Conservation (phyloP, 92 coral and sea anemone genomes). For the Epizoanthus scotinus region DNA sequence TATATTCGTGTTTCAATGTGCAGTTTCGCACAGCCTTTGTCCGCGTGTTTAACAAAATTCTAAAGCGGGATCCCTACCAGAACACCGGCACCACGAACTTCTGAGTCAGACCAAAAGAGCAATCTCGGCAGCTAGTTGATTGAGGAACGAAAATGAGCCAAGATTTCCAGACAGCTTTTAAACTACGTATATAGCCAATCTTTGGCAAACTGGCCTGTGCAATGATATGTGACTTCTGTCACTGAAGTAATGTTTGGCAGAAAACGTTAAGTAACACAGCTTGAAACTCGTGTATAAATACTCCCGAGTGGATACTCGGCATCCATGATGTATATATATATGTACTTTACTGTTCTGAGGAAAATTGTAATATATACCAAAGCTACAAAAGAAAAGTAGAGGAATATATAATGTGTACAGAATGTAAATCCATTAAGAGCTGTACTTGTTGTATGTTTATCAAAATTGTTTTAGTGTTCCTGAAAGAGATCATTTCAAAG, state of each 20-base stretch:
- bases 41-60: slow-evolving; percentile 65
- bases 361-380: no score
- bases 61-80: slow-evolving; percentile 42
- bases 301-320: no score
- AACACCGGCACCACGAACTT: slow-evolving; percentile 16
- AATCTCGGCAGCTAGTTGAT: not conserved
- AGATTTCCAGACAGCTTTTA: no score
- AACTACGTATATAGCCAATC: no score
- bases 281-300: no score
- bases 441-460: no score
- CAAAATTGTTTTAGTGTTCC: no score
- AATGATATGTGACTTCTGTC: not conserved
- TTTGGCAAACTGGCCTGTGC: no score
- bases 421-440: not conserved
- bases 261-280: no score
- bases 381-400: not conserved
- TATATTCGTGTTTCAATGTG: slow-evolving; percentile 88
- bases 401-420: not conserved
- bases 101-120: not conserved
- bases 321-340: no score
- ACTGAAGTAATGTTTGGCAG: not conserved
- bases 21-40: slow-evolving; percentile 92
- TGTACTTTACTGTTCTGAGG: no score
- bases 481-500: not conserved
- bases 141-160: no score